Evolutionary conservation across 2,888 invertebrate species (phyloP), one percentile per base, ranked within the genome.

Genomic region (Nyleta sp.): DNA sequence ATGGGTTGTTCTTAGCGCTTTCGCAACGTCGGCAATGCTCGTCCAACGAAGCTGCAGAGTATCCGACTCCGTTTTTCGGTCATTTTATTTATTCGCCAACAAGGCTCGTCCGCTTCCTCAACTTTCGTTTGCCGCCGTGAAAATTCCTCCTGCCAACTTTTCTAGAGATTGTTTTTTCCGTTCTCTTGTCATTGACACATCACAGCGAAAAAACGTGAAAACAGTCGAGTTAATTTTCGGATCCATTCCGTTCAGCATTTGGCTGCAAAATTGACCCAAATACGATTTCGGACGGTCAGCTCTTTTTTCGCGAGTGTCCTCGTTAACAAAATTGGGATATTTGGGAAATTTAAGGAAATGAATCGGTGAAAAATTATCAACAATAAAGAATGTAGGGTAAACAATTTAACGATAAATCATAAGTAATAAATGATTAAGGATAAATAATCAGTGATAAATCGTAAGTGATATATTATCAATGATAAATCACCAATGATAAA

Each of bases 201-300:
- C 13, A 42, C 15, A 20, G 11, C 8, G 42, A 10, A 53, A 53
- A 64, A 53, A 65, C 53, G 31, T 35, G 46, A 31, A 67, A 67
- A 67, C 31, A 55, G 67, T 46, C 53, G 42, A 52, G 46, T 46
- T 67, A 67, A 67, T 55, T 67, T 67, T 38, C 35, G 17, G 20
- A 4, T 46, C 24, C 55, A 42, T 46, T 35, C 20, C 35, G n/a
- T 44, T 31, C 22, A 44, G 20, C 40, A 11, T 53, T 65, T 44
- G 20, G 22, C 18, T n/a, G 44, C 4, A 52, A 55, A 67, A 55
- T 46, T 67, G 67, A 67, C 46, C 53, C 44, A 35, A 35, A 67
- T 67, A 44, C 67, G 44, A 52, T 55, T 67, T 67, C 24, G 13
- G 40, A 46, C 46, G 55, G 67, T 55, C 55, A 55, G 67, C 65